Conservation (phyloP, 2,797 vertebrate species). For the Furcifer pardalis region DNA sequence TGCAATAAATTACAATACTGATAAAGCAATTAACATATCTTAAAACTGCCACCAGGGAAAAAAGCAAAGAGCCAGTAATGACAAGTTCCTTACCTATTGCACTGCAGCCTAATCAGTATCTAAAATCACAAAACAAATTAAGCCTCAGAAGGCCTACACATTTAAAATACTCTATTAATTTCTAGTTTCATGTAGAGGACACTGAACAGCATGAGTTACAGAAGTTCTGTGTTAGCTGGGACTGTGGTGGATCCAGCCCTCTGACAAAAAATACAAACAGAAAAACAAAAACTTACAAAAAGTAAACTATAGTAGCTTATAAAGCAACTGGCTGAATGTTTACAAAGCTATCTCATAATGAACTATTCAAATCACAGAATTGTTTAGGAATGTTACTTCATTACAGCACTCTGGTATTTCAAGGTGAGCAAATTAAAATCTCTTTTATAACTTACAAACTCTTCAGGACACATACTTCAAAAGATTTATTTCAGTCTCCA, state of each 20-base stretch:
- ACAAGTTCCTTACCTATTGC: not conserved
- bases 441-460: not conserved
- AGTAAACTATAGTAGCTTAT: not conserved
- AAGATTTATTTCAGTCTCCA: not conserved
- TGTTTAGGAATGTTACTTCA: slow-evolving; percentile 7
- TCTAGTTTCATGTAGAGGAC: too few species aligned
- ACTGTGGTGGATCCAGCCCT: too few species aligned
- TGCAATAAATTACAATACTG: too few species aligned
- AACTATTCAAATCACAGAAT: slow-evolving; percentile 23
- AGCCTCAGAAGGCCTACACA: slow-evolving; percentile 11
- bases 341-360: slow-evolving; percentile 7
- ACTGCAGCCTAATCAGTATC: not conserved
- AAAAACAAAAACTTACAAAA: too few species aligned
- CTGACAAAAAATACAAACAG: too few species aligned
- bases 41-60: not conserved
- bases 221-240: too few species aligned
- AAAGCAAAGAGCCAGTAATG: not conserved
- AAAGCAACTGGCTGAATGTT: not conserved
- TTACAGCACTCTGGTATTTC: not conserved
- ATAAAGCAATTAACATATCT: not conserved
- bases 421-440: not conserved
- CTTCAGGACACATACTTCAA: not conserved
- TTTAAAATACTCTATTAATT: slow-evolving; percentile 11
- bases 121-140: not conserved
- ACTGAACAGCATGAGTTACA: not conserved